Evolutionary conservation across 2,888 invertebrate genomes (phyloP).

Genomic region (Drosophila hamatofila): DNA sequence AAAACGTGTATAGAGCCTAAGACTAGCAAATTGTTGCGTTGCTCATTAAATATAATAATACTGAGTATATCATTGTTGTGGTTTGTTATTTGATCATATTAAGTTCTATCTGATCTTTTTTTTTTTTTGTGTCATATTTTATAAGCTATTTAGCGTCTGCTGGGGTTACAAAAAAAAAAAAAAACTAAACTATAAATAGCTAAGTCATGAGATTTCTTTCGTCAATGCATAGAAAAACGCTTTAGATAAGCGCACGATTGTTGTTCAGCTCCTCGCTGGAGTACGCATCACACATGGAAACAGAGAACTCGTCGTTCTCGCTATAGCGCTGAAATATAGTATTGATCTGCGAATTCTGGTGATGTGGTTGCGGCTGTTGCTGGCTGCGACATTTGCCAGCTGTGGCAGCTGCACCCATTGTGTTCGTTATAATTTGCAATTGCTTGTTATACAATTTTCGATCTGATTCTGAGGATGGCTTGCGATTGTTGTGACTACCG

Average conservation of each 20-base stretch:
- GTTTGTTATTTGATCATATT: constrained; percentile 11
- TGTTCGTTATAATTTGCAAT: constrained; percentile 71
- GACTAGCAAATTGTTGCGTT: constrained; percentile 58
- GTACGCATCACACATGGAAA: constrained; percentile 41
- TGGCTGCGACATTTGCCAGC: constrained; percentile 40
- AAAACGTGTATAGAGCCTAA: constrained; percentile 37
- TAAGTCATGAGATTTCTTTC: constrained; percentile 20
- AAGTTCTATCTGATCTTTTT: constrained; percentile 5
- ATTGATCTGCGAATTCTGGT: constrained; percentile 36
- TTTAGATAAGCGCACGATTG: constrained; percentile 63
- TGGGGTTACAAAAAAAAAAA: neutral
- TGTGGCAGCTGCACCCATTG: constrained; percentile 67
- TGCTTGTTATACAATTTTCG: constrained; percentile 72
- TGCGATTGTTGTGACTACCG: constrained; percentile 43
- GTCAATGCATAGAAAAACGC: neutral
- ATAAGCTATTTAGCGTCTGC: constrained; percentile 14
- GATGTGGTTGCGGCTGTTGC: constrained; percentile 6
- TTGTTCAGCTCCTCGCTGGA: constrained; percentile 58
- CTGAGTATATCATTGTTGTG: constrained; percentile 22
- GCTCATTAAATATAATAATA: constrained; percentile 26
- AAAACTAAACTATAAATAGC: neutral
- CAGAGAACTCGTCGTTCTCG: constrained; percentile 63
- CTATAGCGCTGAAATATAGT: constrained; percentile 65
- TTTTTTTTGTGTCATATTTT: constrained; percentile 6
- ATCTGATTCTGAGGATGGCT: constrained; percentile 64